A percentile compares a stretch with the other conserved stretches of the same genome.
These are phyloP conservation scores for Myotis planiceps DNA, from an alignment of 2,797 vertebrate genomes.

Conservation along the genomic window DNA sequence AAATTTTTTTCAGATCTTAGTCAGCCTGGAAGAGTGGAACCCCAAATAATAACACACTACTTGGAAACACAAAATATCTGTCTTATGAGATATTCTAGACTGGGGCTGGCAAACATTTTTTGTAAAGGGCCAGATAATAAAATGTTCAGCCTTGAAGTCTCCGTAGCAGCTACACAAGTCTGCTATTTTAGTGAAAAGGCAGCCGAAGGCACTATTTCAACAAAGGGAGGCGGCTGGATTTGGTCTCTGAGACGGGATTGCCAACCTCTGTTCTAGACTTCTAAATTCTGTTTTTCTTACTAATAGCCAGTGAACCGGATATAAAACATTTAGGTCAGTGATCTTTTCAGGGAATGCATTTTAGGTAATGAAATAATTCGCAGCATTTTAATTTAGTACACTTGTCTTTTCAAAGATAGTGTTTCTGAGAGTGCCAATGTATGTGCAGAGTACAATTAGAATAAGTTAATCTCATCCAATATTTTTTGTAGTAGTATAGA, in stretches of 20 bases:
- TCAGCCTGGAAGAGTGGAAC: neutral
- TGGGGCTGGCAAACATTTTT: neutral
- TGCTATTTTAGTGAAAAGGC: conserved; percentile 18
- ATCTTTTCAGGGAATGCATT: neutral
- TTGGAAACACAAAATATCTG: neutral
- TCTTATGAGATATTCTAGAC: neutral
- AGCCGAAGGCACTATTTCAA: neutral
- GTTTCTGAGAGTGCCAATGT: neutral
- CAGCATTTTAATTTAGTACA: neutral
- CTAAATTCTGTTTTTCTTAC: neutral
- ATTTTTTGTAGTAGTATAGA: neutral
- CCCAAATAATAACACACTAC: neutral
- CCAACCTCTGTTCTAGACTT: neutral
- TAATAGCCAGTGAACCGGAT: neutral
- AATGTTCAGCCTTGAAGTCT: neutral
- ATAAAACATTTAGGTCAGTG: neutral
- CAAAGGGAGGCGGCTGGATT: neutral
- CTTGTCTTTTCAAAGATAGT: neutral
- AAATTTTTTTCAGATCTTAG: neutral
- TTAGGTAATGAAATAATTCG: neutral
- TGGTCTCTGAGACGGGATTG: neutral
- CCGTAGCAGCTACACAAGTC: neutral
- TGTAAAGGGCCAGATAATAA: neutral
- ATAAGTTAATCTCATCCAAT: neutral
- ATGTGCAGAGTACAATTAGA: neutral